Percentiles rank a stretch among this genome's conserved stretches.
phyloP scores from a whole-genome alignment of 2,888 invertebrate genomes.

The Caenorhabditis afra region DNA sequence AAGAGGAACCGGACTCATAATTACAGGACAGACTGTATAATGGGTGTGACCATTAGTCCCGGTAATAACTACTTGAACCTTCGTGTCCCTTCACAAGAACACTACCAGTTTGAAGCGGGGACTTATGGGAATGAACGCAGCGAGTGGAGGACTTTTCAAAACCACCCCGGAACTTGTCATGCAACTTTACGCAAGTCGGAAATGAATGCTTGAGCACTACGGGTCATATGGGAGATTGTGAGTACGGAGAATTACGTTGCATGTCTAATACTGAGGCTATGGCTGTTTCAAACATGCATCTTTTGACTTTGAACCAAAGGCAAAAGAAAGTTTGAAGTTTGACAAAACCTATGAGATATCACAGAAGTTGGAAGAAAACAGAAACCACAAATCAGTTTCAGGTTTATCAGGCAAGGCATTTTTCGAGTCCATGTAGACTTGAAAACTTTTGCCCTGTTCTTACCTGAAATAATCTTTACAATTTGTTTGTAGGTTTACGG shows the following conservation, averaged over 20 bases:
- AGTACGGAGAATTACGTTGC: constrained; percentile 46
- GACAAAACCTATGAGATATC: too few relatives aligned
- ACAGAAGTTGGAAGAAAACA: too few relatives aligned
- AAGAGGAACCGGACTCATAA: constrained; percentile 23
- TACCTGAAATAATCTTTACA: too few relatives aligned
- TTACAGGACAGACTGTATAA: constrained; percentile 44
- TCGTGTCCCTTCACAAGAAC: not conserved
- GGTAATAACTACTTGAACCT: constrained; percentile 40
- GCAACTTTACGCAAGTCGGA: constrained; percentile 13
- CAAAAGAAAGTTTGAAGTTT: not conserved
- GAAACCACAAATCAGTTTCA: too few relatives aligned
- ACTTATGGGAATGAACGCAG: too few relatives aligned
- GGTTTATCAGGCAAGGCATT: too few relatives aligned
- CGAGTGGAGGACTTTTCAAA: not conserved
- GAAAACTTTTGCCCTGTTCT: too few relatives aligned
- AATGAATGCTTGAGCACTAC: constrained; percentile 31
- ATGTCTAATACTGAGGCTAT: constrained; percentile 16
- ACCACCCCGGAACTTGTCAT: constrained; percentile 21
- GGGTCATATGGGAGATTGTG: constrained; percentile 12
- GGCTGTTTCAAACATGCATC: not conserved
- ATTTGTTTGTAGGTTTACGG: too few relatives aligned
- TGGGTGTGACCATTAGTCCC: constrained; percentile 23
- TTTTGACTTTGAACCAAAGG: too few relatives aligned
- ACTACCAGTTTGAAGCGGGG: constrained; percentile 7
- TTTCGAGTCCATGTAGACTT: too few relatives aligned